Base-by-base conservation (phyloP, 2,888 invertebrate genomes). In the Clunio marinus region DNA sequence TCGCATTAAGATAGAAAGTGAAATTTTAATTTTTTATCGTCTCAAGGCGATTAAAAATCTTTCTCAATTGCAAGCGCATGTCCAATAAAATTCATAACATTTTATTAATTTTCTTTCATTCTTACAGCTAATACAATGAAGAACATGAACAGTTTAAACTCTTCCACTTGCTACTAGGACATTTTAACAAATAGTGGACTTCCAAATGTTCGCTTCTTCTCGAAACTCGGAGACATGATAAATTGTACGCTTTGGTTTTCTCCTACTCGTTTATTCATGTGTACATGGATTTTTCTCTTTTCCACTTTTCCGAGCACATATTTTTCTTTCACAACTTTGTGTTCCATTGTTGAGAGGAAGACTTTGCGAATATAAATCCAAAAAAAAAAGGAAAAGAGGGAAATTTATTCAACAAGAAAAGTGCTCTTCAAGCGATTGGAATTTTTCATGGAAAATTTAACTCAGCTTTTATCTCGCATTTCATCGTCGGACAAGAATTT, bases 71-170 rank as follows among this genome's bases (percentile, higher is more conserved):
- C 4, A 45, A 65, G 63, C 62, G 63, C 63, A 46, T 65, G 63
- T 65, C 63, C 63, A 65, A n/a, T n/a, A 45, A 45, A 45, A 17
- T 46, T 66, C 66, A 66, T 66, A 66, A 66, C 55, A 55, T 66
- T 46, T 45, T 46, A 65, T 65, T 65, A 65, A 65, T 65, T 65
- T 65, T n/a, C n/a, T 62, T 65, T 28, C 57, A 17, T 51, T 15
- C 15, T 57, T 27, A 24, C 25, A 8, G 25, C 57, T 57, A n/a
- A n/a, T n/a, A n/a, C n/a, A n/a, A n/a, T n/a, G n/a, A n/a, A n/a
- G n/a, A n/a, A n/a, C n/a, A n/a, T n/a, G n/a, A n/a, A n/a, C n/a
- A n/a, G n/a, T n/a, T n/a, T n/a, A 51, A 22, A 17, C 4, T 51
- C 51, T 51, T 5, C 5, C 51, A 51, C 20, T 17, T 5, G 41